Evolutionary conservation across 2,888 invertebrate species (phyloP).

Genomic region (Orthonychiurus folsomi): DNA sequence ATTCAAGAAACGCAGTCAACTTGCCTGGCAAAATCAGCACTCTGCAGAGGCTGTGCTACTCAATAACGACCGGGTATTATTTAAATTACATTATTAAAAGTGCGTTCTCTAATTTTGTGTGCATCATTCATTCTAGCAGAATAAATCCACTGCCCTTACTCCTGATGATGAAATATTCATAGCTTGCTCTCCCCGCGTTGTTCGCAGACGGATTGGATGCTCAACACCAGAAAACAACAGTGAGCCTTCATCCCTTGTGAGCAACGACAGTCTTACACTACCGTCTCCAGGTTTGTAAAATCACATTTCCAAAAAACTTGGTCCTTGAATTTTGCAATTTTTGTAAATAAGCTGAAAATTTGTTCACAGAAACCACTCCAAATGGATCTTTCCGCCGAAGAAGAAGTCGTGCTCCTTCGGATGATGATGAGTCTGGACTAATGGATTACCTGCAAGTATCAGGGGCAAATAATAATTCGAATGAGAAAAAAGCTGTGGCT

Average conservation of each 20-base stretch:
- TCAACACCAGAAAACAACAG: conserved; percentile 8
- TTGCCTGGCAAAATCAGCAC: conserved; percentile 40
- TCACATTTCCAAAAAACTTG: too few species aligned
- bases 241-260: background rate
- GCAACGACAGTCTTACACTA: conserved; percentile 39
- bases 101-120: background rate
- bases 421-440: conserved; percentile 73
- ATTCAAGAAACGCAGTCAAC: conserved; percentile 34
- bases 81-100: conserved; percentile 12
- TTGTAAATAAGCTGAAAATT: background rate
- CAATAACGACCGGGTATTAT: conserved; percentile 28
- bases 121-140: conserved; percentile 12
- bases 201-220: conserved; percentile 58
- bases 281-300: conserved; percentile 37
- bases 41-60: conserved; percentile 22
- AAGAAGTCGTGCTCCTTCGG: conserved; percentile 68
- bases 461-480: conserved; percentile 45
- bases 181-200: conserved; percentile 58
- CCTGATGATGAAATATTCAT: conserved; percentile 55
- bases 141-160: background rate
- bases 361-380: conserved; percentile 66
- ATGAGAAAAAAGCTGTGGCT: conserved; percentile 41
- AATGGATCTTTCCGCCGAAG: conserved; percentile 76
- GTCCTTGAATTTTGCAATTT: background rate
- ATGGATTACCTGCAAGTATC: conserved; percentile 76